A percentile compares a stretch with the other conserved stretches of the same genome.
Conservation (phyloP, 2,797 vertebrate genomes). For the Parauchenoglanis punctatus region DNA sequence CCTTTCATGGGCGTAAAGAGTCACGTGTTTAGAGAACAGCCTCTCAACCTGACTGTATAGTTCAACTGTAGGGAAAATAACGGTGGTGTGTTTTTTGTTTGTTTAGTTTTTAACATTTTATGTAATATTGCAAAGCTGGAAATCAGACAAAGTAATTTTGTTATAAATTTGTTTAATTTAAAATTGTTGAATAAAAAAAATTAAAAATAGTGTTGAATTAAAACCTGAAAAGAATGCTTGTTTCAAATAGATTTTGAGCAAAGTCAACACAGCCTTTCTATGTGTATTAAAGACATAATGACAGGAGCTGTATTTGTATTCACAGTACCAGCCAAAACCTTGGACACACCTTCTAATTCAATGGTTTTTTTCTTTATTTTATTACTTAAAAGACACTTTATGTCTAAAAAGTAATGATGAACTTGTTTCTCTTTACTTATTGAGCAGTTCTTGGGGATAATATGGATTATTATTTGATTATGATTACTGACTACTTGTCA, state of each 20-base stretch:
- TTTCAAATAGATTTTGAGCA: not conserved
- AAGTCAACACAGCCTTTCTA: not conserved
- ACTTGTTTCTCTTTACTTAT: too few species aligned
- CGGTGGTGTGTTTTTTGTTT: not conserved
- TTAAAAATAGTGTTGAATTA: not conserved
- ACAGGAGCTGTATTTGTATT: not conserved
- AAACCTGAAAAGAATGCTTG: not conserved
- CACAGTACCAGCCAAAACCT: too few species aligned
- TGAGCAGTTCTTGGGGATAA: too few species aligned
- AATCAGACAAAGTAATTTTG: not conserved
- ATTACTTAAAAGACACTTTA: too few species aligned
- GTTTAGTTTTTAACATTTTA: not conserved
- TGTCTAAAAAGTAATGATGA: too few species aligned
- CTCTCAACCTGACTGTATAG: not conserved
- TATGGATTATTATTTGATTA: too few species aligned
- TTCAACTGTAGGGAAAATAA: not conserved
- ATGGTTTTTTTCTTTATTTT: too few species aligned
- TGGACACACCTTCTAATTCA: too few species aligned
- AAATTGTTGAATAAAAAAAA: not conserved
- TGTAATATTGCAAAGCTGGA: not conserved
- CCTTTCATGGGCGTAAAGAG: constrained; percentile 7
- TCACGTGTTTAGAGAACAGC: constrained; percentile 12
- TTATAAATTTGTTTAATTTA: not conserved
- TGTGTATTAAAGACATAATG: not conserved
- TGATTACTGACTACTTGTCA: too few species aligned